Base-by-base conservation (phyloP, 1,140 invertebrate species). In the Zophobas atratus region DNA sequence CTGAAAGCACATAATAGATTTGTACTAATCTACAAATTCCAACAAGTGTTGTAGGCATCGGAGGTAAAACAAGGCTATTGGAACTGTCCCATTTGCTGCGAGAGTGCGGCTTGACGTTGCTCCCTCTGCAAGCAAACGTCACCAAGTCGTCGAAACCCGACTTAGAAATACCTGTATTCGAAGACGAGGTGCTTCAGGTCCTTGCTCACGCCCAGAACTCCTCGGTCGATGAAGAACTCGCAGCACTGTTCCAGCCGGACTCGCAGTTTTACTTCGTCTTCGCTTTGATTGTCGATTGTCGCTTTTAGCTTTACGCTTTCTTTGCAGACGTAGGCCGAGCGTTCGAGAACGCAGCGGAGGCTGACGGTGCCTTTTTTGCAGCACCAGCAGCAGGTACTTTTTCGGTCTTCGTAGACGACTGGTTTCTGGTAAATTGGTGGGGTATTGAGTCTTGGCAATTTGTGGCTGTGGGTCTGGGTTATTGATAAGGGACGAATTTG, bases 1-100 rank as follows among this genome's bases (percentile, higher is more conserved):
- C 94, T 87, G 94, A 93, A 38, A 96, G 87, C 55, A 94, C 89
- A 84, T 96, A 96, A 84, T 94, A 94, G 77, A 96, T 93, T 85
- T 95, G 93, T 43, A 95, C 90, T 33, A 96, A 88, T 76, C 93
- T 89, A 86, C 94, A 95, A 49, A 95, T 91, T 1, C 93, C 92
- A 32, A 94, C 85, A 41, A 94, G 86, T 1, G 94, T 94, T 0
- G 94, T 94, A 6, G 94, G 94, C 88, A 95, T 93, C n/a, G 94
- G 90, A 4, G 94, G 94, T 43, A 96, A 89, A 73, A 94, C 90
- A 75, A 93, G 87, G 76, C 90, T 91, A 76, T 92, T 91, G 0
- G 90, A 88, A 46, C 92, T 92, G 82, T 94, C 92, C 90, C 90
- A 91, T 84, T 92, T 92, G 60, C 88, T 90, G 53, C 90, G 87